Evolutionary conservation across 2,888 invertebrate genomes (phyloP), one percentile per base, ranked within the genome.

Genomic region (Dryadula phaetusa): DNA sequence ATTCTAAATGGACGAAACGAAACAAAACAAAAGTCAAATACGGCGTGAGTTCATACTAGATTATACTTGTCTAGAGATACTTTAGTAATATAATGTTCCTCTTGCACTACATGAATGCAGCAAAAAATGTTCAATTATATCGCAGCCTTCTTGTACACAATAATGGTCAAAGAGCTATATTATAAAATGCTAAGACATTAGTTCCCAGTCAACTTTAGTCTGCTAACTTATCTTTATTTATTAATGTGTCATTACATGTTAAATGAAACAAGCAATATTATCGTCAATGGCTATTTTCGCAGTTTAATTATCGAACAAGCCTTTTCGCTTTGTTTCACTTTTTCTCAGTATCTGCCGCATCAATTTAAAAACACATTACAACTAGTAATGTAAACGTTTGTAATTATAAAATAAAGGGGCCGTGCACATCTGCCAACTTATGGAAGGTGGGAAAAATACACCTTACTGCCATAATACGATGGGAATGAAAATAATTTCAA

Each of bases 371-470:
- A 63, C 61, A 66, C 85, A 82, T 80, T 79, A 75, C 78, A 84
- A 86, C 86, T 86, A 83, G 86, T 87, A 83, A 83, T 85, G 86
- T 61, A 61, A 69, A 66, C 84, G 83, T 83, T 77, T 81, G 77
- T 78, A 75, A 78, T 85, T 87, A 88, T 90, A 87, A n/a, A 56
- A 56, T 56, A 56, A 56, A 88, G 84, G 82, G 84, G 86, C 84
- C 85, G 80, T 77, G 81, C 78, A 76, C 89, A 88, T 87, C 86
- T 88, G 87, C 82, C 66, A 62, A 66, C 32, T 54, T 47, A 58
- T 58, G 46, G 56, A 46, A 53, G 10, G 8, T 40, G 12, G 28
- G 37, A 5, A 68, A 62, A 62, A 28, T 53, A 20, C 25, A 64
- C 49, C 16, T 44, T 68, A 70, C 44, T 25, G 3, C 8, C 18